These are phyloP conservation scores for Hemithea aestivaria DNA, from an alignment of 2,888 invertebrate species.

Conservation along the genomic window DNA sequence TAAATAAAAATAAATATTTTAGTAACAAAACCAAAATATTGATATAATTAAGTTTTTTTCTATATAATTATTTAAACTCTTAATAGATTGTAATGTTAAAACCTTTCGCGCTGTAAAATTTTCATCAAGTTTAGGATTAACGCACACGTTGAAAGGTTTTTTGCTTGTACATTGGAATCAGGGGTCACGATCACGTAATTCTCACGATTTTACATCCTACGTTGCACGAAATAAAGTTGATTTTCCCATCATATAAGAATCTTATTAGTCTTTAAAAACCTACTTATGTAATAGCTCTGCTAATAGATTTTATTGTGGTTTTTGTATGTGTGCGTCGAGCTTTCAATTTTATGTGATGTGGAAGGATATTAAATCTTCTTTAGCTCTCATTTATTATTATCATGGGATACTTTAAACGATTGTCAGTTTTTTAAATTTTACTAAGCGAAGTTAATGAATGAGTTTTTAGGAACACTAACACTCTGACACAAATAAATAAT, in stretches of 20 bases:
- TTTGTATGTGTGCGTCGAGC: slow-evolving; percentile 32
- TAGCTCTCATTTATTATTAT: too few species aligned
- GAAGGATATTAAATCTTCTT: slow-evolving; percentile 8
- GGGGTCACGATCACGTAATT: slow-evolving; percentile 37
- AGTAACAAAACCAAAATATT: too few species aligned
- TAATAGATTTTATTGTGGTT: slow-evolving; percentile 37
- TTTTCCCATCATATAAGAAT: slow-evolving; percentile 11
- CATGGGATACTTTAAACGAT: too few species aligned
- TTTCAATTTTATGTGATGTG: slow-evolving; percentile 25
- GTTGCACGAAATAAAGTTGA: slow-evolving; percentile 16
- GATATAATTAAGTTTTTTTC: too few species aligned
- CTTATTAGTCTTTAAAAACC: slow-evolving; percentile 23
- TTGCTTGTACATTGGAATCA: slow-evolving; percentile 48
- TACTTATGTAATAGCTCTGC: slow-evolving; percentile 39
- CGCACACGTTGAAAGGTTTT: slow-evolving; percentile 36
- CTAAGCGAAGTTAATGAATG: too few species aligned
- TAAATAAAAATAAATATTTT: too few species aligned
- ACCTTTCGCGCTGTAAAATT: too few species aligned
- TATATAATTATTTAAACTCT: too few species aligned
- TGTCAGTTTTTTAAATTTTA: too few species aligned
- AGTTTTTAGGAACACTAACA: too few species aligned
- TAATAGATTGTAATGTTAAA: too few species aligned
- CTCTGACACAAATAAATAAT: too few species aligned
- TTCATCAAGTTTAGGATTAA: slow-evolving; percentile 35
- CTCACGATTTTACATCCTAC: slow-evolving; percentile 2